Evolutionary conservation across 30 jellyfish, hydroid and myxozoan genomes (phyloP).

Genomic region (Aurelia sp.): DNA sequence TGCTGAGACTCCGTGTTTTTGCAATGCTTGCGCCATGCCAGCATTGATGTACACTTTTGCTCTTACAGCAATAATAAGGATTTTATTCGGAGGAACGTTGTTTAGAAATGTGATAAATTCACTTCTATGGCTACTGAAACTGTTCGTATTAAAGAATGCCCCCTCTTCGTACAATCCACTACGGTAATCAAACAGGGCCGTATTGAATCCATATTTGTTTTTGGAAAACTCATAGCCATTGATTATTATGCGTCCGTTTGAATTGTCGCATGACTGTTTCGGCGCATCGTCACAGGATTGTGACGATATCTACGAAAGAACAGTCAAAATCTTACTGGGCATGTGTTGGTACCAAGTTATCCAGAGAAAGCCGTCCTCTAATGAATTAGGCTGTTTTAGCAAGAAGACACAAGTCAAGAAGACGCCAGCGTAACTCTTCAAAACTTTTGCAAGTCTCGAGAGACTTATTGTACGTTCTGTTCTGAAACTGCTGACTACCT

Average conservation of each 20-base stretch:
- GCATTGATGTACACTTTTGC: background rate
- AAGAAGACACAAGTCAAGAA: no score
- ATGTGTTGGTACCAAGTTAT: no score
- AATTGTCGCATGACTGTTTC: background rate
- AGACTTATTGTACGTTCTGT: no score
- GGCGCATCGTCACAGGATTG: background rate
- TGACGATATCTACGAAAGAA: background rate
- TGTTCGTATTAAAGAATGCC: background rate
- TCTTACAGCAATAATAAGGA: slow-evolving; percentile 30
- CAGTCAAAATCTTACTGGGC: no score
- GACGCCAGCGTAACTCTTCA: no score
- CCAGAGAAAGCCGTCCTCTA: no score
- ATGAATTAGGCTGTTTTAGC: no score
- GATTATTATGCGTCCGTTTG: slow-evolving; percentile 14
- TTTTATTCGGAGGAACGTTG: slow-evolving; percentile 17
- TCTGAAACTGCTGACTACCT: no score
- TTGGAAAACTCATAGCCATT: slow-evolving; percentile 31
- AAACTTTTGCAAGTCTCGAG: no score
- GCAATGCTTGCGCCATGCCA: slow-evolving; percentile 18
- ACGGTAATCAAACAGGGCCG: slow-evolving; percentile 36
- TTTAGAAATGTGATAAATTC: slow-evolving; percentile 4
- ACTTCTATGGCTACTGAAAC: background rate
- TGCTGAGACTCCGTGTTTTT: slow-evolving; percentile 48
- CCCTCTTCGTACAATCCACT: slow-evolving; percentile 46
- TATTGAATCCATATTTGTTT: slow-evolving; percentile 24